phyloP scores from a whole-genome alignment of 2,888 invertebrate genomes.

The Epirrhoe tristata region DNA sequence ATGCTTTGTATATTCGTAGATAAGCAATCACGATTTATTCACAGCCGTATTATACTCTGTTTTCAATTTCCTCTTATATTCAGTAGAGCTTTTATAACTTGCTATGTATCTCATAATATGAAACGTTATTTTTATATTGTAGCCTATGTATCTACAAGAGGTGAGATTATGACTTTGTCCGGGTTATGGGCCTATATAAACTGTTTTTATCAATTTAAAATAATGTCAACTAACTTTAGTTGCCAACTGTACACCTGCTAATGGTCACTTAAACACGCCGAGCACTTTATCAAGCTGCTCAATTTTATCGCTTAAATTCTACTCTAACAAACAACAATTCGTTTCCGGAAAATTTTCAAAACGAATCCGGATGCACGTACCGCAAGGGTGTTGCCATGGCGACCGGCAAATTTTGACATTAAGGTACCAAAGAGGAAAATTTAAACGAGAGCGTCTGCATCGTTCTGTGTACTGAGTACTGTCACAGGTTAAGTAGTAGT shows the following conservation, averaged over 20 bases:
- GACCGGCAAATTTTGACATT: conserved; percentile 73
- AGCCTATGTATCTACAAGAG: too few species aligned
- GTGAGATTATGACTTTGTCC: too few species aligned
- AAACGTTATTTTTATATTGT: too few species aligned
- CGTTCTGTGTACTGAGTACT: conserved; percentile 41
- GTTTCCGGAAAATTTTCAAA: conserved; percentile 72
- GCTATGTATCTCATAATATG: neutral
- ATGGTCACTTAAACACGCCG: neutral
- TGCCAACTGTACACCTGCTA: neutral
- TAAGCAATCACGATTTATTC: conserved; percentile 39
- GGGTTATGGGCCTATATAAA: too few species aligned
- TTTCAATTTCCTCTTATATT: conserved; percentile 27
- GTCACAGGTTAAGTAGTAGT: conserved; percentile 28
- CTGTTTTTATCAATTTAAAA: too few species aligned
- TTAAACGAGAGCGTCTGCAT: conserved; percentile 25
- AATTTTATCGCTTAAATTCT: conserved; percentile 13
- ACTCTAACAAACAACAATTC: conserved; percentile 41
- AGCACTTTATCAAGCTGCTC: conserved; percentile 8
- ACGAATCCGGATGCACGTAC: conserved; percentile 70
- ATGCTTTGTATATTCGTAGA: conserved; percentile 26
- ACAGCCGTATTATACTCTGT: conserved; percentile 18
- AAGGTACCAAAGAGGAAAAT: conserved; percentile 47
- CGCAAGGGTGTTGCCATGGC: conserved; percentile 79
- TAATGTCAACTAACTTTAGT: neutral
- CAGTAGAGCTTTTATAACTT: neutral